A percentile compares a stretch with the other conserved stretches of the same genome.
These are phyloP conservation scores for Leucophenga montana DNA, from an alignment of 2,888 invertebrate species.

Conservation along the genomic window DNA sequence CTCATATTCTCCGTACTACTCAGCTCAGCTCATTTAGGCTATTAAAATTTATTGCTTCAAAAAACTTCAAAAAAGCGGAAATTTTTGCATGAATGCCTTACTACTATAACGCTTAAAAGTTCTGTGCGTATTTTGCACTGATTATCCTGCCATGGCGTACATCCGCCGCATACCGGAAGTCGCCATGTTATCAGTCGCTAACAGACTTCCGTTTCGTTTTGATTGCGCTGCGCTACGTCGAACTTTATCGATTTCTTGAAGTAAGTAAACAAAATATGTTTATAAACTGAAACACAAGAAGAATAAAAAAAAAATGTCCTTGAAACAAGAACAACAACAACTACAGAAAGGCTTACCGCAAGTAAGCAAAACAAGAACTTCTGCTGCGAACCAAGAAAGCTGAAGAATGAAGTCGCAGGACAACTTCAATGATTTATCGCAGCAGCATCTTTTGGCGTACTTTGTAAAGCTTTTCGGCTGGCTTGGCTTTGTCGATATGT, in stretches of 20 bases:
- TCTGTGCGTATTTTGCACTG: too few relatives aligned
- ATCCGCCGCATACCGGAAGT: conserved; percentile 51
- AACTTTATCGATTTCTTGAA: conserved; percentile 21
- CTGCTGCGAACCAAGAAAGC: background rate
- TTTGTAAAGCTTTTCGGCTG: too few relatives aligned
- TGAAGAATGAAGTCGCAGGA: conserved; percentile 5
- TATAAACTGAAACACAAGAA: too few relatives aligned
- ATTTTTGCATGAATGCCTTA: conserved; percentile 14
- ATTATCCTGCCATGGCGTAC: too few relatives aligned
- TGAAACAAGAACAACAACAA: conserved; percentile 2
- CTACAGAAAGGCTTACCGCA: conserved; percentile 6
- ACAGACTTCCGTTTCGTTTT: conserved; percentile 60
- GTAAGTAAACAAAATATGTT: too few relatives aligned
- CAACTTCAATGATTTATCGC: conserved; percentile 67
- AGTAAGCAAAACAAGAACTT: conserved; percentile 1
- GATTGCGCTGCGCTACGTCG: conserved; percentile 26
- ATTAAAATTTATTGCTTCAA: conserved; percentile 21
- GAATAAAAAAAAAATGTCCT: background rate
- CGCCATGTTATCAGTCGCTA: conserved; percentile 62
- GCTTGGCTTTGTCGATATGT: background rate
- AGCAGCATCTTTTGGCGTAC: too few relatives aligned
- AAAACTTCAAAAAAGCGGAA: background rate
- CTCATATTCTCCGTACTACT: background rate
- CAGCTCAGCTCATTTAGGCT: conserved; percentile 3
- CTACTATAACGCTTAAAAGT: background rate